Evolutionary conservation across 2,797 vertebrate species (phyloP).

Genomic region (Silurus aristotelis): DNA sequence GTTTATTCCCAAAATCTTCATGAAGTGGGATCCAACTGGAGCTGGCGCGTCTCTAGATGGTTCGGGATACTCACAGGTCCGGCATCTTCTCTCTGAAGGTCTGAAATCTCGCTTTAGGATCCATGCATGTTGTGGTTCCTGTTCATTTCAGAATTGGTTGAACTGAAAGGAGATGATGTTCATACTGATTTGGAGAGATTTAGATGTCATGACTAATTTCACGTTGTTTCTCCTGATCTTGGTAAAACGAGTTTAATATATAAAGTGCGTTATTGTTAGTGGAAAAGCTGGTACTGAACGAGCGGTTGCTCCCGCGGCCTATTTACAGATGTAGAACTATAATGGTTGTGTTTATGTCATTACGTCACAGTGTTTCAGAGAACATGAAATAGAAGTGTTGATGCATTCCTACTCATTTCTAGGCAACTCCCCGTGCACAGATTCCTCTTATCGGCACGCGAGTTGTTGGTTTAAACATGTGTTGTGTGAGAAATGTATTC

Average conservation of each 20-base stretch:
- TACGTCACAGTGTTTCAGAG: neutral
- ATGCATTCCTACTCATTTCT: neutral
- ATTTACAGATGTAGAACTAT: slow-evolving; percentile 7
- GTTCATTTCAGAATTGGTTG: neutral
- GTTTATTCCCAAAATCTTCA: too few relatives aligned
- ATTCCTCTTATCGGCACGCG: slow-evolving; percentile 12
- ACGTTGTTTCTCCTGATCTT: neutral
- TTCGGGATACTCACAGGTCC: too few relatives aligned
- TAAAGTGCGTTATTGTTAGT: slow-evolving; percentile 1
- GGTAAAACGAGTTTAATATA: neutral
- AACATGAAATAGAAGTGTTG: slow-evolving; percentile 6
- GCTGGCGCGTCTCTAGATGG: too few relatives aligned
- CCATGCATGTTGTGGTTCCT: neutral
- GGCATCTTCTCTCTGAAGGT: too few relatives aligned
- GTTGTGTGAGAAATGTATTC: slow-evolving; percentile 36
- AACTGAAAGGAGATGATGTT: neutral
- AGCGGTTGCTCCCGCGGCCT: neutral
- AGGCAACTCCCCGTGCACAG: neutral
- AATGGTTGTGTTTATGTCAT: neutral
- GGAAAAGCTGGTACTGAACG: slow-evolving; percentile 13
- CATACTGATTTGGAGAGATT: neutral
- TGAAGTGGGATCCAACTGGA: too few relatives aligned
- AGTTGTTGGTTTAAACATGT: slow-evolving; percentile 43
- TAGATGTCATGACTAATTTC: neutral
- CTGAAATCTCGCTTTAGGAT: too few relatives aligned